Conservation (phyloP, 2,888 invertebrate genomes). For the Vanessa cardui region DNA sequence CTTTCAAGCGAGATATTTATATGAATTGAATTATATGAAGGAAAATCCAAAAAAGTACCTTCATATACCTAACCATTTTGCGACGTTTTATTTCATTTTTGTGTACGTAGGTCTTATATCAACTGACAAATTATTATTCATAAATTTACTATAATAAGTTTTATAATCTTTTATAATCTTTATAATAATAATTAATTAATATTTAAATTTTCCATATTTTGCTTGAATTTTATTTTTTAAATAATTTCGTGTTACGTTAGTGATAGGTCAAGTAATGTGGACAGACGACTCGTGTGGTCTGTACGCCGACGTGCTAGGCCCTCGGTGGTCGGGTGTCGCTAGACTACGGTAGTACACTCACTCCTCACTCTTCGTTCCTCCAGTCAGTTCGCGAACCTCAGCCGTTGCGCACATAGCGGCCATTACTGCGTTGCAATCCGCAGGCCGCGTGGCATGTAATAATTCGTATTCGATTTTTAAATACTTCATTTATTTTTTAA, state of each 20-base stretch:
- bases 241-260: not conserved
- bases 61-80: too few species aligned
- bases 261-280: constrained; percentile 4
- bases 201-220: too few species aligned
- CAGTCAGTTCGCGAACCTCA: constrained; percentile 42
- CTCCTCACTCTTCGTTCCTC: constrained; percentile 7
- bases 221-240: not conserved
- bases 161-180: too few species aligned
- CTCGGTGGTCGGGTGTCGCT: constrained; percentile 4
- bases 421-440: constrained; percentile 17
- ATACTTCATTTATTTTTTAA: not conserved
- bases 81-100: too few species aligned
- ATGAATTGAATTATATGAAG: too few species aligned
- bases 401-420: constrained; percentile 31
- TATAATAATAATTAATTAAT: too few species aligned
- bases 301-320: not conserved
- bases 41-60: too few species aligned
- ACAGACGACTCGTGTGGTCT: constrained; percentile 15
- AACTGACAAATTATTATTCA: too few species aligned
- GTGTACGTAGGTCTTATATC: too few species aligned
- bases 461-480: constrained; percentile 7
- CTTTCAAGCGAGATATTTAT: too few species aligned
- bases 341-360: constrained; percentile 15
- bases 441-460: constrained; percentile 34
- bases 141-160: too few species aligned